Evolutionary conservation across 30 jellyfish, hydroid and myxozoan species (phyloP).

Genomic region (Aurelia aurita complex sp. Pacific): DNA sequence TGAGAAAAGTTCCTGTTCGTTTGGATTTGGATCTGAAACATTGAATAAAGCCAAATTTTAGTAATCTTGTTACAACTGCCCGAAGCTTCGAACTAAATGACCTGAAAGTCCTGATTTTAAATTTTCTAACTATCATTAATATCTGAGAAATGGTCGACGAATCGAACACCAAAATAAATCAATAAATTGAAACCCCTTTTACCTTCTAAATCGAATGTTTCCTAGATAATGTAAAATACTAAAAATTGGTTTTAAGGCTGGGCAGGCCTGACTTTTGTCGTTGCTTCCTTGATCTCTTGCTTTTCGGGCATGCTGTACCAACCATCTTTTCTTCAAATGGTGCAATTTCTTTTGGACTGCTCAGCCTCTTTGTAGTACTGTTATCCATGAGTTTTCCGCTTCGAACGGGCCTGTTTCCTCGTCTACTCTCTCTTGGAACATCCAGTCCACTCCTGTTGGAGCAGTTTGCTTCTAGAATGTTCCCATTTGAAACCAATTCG

Average conservation of each 20-base stretch:
- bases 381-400: conserved; percentile 1
- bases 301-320: conserved; percentile 33
- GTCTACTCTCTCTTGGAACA: neutral
- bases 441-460: neutral
- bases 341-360: conserved; percentile 17
- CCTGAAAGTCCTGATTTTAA: no score
- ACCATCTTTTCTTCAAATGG: conserved; percentile 41
- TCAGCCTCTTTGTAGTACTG: neutral
- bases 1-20: no score
- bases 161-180: no score
- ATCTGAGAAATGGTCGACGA: no score
- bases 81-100: no score
- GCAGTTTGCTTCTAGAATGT: neutral
- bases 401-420: neutral
- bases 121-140: no score
- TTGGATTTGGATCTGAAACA: no score
- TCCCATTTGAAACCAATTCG: conserved; percentile 26
- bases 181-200: no score
- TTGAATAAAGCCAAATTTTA: no score
- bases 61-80: no score
- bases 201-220: no score
- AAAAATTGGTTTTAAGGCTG: neutral
- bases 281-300: conserved; percentile 14
- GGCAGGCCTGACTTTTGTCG: conserved; percentile 40
- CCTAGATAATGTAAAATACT: neutral